Evolutionary conservation across 2,888 invertebrate genomes (phyloP).

Genomic region (Alloplasta piceator): DNA sequence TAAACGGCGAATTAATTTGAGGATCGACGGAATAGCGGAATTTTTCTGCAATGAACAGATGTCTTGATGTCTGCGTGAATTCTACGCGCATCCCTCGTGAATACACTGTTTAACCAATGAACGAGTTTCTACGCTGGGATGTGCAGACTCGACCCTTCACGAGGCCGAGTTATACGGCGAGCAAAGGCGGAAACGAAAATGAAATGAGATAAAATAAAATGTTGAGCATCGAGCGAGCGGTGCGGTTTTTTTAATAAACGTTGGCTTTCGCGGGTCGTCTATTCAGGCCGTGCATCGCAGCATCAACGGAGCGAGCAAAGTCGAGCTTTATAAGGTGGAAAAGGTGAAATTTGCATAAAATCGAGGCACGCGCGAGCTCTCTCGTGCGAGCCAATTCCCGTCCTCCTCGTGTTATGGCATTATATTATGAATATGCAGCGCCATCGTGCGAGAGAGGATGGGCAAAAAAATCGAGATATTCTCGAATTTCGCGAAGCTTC

Average conservation of each 20-base stretch:
- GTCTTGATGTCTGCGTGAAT: too few relatives aligned
- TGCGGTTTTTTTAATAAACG: conserved; percentile 43
- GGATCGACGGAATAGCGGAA: too few relatives aligned
- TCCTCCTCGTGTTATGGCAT: conserved; percentile 43
- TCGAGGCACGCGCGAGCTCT: conserved; percentile 61
- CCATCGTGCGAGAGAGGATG: conserved; percentile 12
- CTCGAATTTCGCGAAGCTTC: conserved; percentile 58
- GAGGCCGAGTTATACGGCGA: conserved; percentile 12
- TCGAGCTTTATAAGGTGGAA: conserved; percentile 77
- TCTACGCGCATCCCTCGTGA: too few relatives aligned
- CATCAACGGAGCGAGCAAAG: conserved; percentile 46
- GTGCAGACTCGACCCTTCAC: background rate
- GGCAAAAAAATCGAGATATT: conserved; percentile 23
- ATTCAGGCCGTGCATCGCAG: conserved; percentile 23
- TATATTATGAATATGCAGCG: conserved; percentile 60
- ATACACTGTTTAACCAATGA: too few relatives aligned
- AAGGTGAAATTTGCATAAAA: conserved; percentile 77
- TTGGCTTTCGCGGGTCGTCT: conserved; percentile 42
- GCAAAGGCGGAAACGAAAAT: conserved; percentile 11
- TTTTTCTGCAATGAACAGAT: background rate
- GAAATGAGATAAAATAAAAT: conserved; percentile 11
- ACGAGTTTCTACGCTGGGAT: too few relatives aligned
- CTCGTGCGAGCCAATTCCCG: conserved; percentile 58
- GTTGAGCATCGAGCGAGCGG: conserved; percentile 6
- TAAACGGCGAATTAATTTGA: too few relatives aligned